These are phyloP conservation scores for Lutraria lutraria DNA, from an alignment of 2,888 invertebrate genomes.

Conservation along the genomic window DNA sequence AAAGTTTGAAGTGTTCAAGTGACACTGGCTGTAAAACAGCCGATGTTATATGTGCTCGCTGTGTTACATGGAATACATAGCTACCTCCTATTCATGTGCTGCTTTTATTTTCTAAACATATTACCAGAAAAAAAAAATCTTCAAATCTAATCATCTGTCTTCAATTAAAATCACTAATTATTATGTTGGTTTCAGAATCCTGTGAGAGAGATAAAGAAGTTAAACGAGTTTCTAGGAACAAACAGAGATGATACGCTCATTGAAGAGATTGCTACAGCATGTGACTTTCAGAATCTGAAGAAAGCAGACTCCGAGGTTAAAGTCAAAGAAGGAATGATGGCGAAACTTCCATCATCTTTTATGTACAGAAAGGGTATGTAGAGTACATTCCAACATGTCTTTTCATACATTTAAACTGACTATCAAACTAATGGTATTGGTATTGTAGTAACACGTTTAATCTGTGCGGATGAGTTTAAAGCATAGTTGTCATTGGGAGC, in stretches of 20 bases:
- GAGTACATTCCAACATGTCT: neutral
- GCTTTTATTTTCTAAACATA: no score
- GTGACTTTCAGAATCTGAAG: slow-evolving; percentile 36
- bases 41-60: no score
- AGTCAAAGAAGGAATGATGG: neutral
- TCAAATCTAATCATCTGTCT: neutral
- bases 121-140: no score
- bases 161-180: neutral
- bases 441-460: no score
- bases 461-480: neutral
- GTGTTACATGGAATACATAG: no score
- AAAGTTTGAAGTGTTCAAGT: neutral
- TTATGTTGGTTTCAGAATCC: slow-evolving; percentile 11
- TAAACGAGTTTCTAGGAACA: slow-evolving; percentile 34
- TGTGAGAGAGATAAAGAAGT: slow-evolving; percentile 50
- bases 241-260: slow-evolving; percentile 28
- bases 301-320: slow-evolving; percentile 44
- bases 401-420: neutral
- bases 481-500: neutral
- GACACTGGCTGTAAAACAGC: no score
- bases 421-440: neutral
- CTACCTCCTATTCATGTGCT: no score
- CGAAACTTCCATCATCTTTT: neutral
- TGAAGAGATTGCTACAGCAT: slow-evolving; percentile 22
- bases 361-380: slow-evolving; percentile 44